Percentiles rank a stretch among this genome's conserved stretches.
These are phyloP conservation scores for Falco cherrug DNA, from an alignment of 2,797 vertebrate species.

Conservation along the genomic window DNA sequence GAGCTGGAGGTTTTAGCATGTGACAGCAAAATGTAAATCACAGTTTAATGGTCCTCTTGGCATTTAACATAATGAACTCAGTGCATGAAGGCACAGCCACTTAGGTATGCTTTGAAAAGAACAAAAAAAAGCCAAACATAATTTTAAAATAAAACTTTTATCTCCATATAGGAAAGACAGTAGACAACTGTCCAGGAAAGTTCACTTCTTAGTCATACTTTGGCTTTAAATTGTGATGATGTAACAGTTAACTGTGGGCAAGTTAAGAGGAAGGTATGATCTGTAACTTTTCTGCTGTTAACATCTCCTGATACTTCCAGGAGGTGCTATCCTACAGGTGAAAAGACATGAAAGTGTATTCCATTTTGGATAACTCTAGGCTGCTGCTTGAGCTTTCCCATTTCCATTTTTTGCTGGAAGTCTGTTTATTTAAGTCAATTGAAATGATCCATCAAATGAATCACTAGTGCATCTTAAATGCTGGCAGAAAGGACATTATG, in stretches of 20 bases:
- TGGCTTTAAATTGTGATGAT: neutral
- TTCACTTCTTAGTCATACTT: neutral
- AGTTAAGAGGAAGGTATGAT: neutral
- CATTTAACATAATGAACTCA: neutral
- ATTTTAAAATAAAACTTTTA: neutral
- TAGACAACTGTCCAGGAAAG: neutral
- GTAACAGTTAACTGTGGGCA: neutral
- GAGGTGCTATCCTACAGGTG: neutral
- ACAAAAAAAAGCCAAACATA: neutral
- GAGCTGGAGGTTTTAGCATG: neutral
- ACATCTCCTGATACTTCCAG: neutral
- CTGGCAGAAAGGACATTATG: neutral
- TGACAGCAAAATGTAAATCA: neutral
- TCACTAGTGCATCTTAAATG: neutral
- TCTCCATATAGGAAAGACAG: neutral
- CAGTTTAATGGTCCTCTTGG: neutral
- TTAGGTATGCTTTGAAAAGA: neutral
- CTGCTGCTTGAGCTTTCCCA: neutral
- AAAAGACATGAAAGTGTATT: neutral
- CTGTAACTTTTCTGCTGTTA: neutral
- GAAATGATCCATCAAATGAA: slow-evolving; percentile 19
- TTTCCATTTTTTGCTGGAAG: slow-evolving; percentile 6
- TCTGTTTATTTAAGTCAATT: neutral
- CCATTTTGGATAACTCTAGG: neutral
- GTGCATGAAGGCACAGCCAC: neutral